Conservation (phyloP, 2,797 vertebrate species). For the Alfaro cultratus region DNA sequence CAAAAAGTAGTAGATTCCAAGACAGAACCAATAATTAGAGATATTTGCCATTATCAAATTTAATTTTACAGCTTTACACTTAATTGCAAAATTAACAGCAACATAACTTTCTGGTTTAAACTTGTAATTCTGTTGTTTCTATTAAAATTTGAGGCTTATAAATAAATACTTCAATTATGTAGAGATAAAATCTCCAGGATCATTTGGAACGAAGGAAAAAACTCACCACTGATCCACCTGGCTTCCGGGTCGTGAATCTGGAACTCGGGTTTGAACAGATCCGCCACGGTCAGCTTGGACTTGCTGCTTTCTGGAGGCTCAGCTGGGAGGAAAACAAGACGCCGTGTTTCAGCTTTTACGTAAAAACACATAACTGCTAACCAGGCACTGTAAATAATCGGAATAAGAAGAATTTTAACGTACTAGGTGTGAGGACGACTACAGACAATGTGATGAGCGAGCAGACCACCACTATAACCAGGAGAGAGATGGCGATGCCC, state of each 20-base stretch:
- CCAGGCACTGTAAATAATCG: not conserved
- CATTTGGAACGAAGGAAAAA: not conserved
- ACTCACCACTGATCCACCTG: constrained; percentile 89
- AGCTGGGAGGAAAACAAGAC: constrained; percentile 64
- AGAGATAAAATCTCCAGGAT: not conserved
- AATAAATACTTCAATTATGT: not conserved
- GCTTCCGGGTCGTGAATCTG: constrained; percentile 85
- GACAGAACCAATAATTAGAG: not conserved
- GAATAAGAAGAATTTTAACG: not conserved
- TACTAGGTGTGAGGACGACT: constrained; percentile 92
- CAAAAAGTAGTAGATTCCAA: not conserved
- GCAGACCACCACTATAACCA: constrained; percentile 93
- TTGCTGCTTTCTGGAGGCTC: constrained; percentile 85
- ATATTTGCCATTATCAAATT: too few species aligned
- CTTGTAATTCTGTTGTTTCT: not conserved
- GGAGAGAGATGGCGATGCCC: constrained; percentile 92
- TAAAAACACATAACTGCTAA: not conserved
- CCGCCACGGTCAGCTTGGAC: constrained; percentile 84
- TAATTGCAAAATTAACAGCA: not conserved
- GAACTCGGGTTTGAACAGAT: constrained; percentile 88
- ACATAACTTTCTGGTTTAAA: not conserved
- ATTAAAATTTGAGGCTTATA: not conserved
- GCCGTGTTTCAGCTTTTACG: not conserved
- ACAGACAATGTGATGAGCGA: constrained; percentile 94
- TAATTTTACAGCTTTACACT: not conserved